phyloP scores from a whole-genome alignment of 2,113 vertebrate genomes.

The Sakesphorus luctuosus region DNA sequence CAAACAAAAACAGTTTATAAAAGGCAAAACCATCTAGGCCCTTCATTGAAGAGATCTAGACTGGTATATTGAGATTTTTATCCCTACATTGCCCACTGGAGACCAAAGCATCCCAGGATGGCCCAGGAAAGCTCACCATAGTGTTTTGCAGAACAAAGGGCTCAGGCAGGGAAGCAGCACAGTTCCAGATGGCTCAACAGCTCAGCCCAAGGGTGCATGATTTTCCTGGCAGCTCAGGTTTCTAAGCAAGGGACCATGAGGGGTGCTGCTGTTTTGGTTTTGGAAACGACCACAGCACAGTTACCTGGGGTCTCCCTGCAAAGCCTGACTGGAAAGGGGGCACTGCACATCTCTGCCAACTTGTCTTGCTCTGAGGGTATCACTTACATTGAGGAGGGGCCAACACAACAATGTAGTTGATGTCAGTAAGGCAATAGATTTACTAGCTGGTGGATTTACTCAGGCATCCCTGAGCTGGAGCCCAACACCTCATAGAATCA shows the following conservation, averaged over 20 bases:
- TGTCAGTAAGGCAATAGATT: not conserved
- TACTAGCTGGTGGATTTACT: not conserved
- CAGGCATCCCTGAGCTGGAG: rapidly evolving
- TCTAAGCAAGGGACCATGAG: not conserved
- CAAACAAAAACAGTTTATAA: not conserved
- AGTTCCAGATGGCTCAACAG: not conserved
- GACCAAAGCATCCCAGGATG: not conserved
- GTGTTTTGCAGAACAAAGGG: not conserved
- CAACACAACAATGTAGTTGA: not conserved
- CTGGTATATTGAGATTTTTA: not conserved
- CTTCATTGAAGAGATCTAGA: not conserved
- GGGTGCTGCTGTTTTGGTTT: not conserved
- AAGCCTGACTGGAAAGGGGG: not conserved
- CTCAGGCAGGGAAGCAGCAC: no score
- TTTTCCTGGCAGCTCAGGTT: not conserved
- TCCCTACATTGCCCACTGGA: not conserved
- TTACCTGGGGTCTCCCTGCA: not conserved
- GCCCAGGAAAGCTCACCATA: not conserved
- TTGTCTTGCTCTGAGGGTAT: not conserved
- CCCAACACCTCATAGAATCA: not conserved
- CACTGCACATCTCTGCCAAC: not conserved
- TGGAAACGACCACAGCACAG: no score
- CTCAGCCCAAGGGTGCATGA: no score
- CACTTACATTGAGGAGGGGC: not conserved
- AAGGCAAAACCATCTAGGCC: not conserved